Percentiles rank a stretch among this genome's conserved stretches.
These are phyloP conservation scores for Holothuria scabra DNA, from an alignment of 53 echinoderm and acorn worm species.

Conservation along the genomic window DNA sequence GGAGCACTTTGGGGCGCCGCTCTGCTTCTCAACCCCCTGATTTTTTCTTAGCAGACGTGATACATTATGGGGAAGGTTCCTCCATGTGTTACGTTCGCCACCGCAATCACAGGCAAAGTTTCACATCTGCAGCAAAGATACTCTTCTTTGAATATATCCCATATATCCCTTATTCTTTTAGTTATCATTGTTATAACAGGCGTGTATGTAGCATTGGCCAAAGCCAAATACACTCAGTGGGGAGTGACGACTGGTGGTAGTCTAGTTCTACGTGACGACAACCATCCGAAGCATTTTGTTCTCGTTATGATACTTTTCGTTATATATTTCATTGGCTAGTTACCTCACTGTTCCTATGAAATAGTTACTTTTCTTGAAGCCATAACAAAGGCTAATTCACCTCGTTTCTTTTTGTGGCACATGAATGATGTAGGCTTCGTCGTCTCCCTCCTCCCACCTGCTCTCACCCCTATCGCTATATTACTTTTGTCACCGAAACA, in stretches of 20 bases:
- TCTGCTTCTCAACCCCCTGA: not conserved
- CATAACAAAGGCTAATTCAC: not conserved
- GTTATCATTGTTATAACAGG: not conserved
- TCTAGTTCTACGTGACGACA: slow-evolving; percentile 32
- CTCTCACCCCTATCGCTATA: not conserved
- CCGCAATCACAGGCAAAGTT: not conserved
- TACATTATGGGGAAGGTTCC: not conserved
- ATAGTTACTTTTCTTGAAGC: not conserved
- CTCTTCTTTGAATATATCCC: slow-evolving; percentile 26
- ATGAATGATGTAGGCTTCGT: not conserved
- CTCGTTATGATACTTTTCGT: not conserved
- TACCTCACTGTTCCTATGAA: slow-evolving; percentile 14
- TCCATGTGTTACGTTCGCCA: not conserved
- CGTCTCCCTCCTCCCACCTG: slow-evolving; percentile 13
- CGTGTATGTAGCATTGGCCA: not conserved
- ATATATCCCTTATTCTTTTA: slow-evolving; percentile 6
- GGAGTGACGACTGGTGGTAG: slow-evolving; percentile 23
- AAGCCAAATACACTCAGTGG: slow-evolving; percentile 5
- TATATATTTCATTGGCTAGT: slow-evolving; percentile 2
- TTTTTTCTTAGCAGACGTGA: not conserved
- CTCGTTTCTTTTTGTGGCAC: not conserved
- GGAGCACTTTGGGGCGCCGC: not conserved
- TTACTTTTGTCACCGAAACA: slow-evolving; percentile 23
- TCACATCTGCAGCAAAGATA: not conserved
- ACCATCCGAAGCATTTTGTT: not conserved